Conservation (phyloP, 2,888 invertebrate species). For the Eudemis profundana region DNA sequence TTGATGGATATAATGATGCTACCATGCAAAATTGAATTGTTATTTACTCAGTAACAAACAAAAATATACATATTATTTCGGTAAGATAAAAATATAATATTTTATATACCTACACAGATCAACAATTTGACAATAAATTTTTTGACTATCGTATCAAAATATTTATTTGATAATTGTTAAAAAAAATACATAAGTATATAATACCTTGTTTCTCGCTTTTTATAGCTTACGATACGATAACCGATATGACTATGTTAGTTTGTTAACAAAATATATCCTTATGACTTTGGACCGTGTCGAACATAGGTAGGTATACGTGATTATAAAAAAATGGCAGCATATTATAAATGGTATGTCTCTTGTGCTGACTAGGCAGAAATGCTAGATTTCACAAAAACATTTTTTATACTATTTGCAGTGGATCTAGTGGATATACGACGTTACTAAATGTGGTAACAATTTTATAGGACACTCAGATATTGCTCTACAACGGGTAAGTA, state of each 20-base stretch:
- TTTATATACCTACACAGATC: no score
- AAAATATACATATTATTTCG: no score
- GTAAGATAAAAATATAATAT: no score
- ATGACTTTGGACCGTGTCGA: not conserved
- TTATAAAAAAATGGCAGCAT: slow-evolving; percentile 50
- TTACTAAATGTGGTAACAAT: slow-evolving; percentile 52
- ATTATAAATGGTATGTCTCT: slow-evolving; percentile 46
- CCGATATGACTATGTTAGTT: no score
- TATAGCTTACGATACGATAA: no score
- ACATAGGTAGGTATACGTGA: slow-evolving; percentile 6
- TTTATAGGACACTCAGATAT: slow-evolving; percentile 46
- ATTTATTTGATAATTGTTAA: no score
- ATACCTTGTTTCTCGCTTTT: no score
- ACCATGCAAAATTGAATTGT: not conserved
- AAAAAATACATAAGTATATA: no score
- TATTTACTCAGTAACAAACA: no score
- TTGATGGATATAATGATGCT: not conserved
- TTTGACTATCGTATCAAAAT: no score
- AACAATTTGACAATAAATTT: no score
- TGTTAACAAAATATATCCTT: no score
- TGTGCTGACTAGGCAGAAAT: slow-evolving; percentile 49
- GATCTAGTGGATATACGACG: slow-evolving; percentile 47
- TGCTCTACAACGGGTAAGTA: slow-evolving; percentile 39
- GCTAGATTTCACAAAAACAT: slow-evolving; percentile 35
- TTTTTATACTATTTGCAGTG: slow-evolving; percentile 30